These are phyloP conservation scores for Sinella curviseta DNA, from an alignment of 1,140 invertebrate species.

Conservation along the genomic window DNA sequence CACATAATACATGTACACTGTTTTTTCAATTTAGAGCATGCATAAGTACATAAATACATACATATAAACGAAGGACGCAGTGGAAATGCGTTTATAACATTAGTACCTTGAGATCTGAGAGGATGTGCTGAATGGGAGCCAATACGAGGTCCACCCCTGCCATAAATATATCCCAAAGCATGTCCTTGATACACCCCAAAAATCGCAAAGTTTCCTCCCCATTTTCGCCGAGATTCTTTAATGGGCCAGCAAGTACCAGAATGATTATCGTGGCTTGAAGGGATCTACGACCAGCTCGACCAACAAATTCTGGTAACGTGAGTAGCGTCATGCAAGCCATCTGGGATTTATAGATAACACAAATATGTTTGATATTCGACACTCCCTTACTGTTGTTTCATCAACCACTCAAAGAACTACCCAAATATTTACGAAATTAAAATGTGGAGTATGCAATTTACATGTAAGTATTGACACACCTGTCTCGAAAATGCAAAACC, in stretches of 20 bases:
- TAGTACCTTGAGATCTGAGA: slow-evolving; percentile 36
- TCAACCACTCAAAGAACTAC: too few species aligned
- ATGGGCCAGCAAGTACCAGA: slow-evolving; percentile 41
- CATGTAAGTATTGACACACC: slow-evolving; percentile 8
- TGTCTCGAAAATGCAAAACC: slow-evolving; percentile 41
- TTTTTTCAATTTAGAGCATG: too few species aligned
- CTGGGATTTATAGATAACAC: slow-evolving; percentile 20
- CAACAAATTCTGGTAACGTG: slow-evolving; percentile 41
- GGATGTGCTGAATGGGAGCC: slow-evolving; percentile 42
- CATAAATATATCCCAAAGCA: slow-evolving; percentile 35
- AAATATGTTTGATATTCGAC: too few species aligned
- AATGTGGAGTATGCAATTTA: background rate
- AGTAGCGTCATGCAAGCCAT: slow-evolving; percentile 41
- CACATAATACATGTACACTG: too few species aligned
- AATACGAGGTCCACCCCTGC: slow-evolving; percentile 41
- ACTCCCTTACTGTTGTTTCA: too few species aligned
- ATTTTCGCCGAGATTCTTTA: slow-evolving; percentile 45
- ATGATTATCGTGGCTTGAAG: slow-evolving; percentile 41
- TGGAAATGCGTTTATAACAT: too few species aligned
- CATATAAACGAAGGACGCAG: too few species aligned
- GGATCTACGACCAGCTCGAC: slow-evolving; percentile 31
- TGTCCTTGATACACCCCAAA: slow-evolving; percentile 39
- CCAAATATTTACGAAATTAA: background rate
- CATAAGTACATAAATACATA: too few species aligned
- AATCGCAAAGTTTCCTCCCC: slow-evolving; percentile 40